A percentile compares a stretch with the other conserved stretches of the same genome.
phyloP scores from a whole-genome alignment of 1,140 invertebrate genomes.

The Cydia amplana region DNA sequence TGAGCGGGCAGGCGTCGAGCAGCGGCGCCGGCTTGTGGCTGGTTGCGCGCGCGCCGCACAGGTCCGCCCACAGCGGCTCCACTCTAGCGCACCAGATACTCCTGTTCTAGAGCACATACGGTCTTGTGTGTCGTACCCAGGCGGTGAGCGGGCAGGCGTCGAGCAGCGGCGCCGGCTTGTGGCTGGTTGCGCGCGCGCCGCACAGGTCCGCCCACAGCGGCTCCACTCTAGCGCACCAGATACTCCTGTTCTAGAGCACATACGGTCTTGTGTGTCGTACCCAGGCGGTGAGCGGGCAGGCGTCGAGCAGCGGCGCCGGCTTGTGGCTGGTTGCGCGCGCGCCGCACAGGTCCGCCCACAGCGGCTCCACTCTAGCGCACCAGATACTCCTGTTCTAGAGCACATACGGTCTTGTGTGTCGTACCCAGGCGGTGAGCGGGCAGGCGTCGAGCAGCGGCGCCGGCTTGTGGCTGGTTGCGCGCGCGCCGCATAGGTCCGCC shows the following conservation, averaged over 20 bases:
- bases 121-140: conserved; percentile 36
- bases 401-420: conserved; percentile 80
- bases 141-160: conserved; percentile 93
- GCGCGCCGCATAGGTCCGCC: conserved; percentile 93
- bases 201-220: conserved; percentile 96
- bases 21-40: conserved; percentile 90
- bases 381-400: conserved; percentile 89
- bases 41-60: conserved; percentile 88
- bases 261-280: conserved; percentile 77
- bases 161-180: conserved; percentile 90
- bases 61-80: conserved; percentile 96
- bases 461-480: conserved; percentile 86
- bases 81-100: conserved; percentile 93
- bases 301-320: conserved; percentile 93
- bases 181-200: conserved; percentile 86
- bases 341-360: conserved; percentile 95
- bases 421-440: conserved; percentile 83
- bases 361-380: conserved; percentile 92
- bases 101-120: too few relatives aligned
- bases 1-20: conserved; percentile 93
- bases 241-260: conserved; percentile 77
- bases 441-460: conserved; percentile 95
- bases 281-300: conserved; percentile 88
- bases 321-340: conserved; percentile 86
- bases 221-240: conserved; percentile 94